Base-by-base conservation (phyloP, 2,888 invertebrate species). In the Trichogramma dendrolimi region DNA sequence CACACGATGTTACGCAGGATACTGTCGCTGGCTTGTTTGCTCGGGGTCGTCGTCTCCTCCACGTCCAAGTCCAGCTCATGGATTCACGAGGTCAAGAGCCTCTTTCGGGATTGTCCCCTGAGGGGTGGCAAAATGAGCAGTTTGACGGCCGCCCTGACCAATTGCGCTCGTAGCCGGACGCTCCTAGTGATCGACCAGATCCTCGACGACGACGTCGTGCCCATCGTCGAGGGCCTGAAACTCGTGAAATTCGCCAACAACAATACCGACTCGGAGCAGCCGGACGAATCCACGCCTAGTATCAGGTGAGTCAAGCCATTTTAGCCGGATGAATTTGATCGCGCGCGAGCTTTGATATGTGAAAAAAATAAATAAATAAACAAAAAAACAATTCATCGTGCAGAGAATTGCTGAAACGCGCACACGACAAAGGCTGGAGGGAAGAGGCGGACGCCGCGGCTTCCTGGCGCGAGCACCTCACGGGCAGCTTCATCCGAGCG, bases 391-490 rank as follows among this genome's bases (percentile, higher is more conserved):
- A 5, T 4, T 7, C 5, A n/a, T 54, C 43, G 3, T 7, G 5
- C 46, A 64, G 61, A 11, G 44, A 55, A 14, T 4, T 59, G 39
- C 46, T 59, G 14, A 43, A 39, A 4, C 55, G 59, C 4, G 10
- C 54, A 0, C 59, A 46, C 27, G 57, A 46, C n/a, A 46, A 14
- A 11, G 44, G 10, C 5, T n/a, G 5, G 48, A 7, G 6, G 48
- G 48, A 48, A n/a, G 42, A 51, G 38, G 55, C 43, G 2, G 38
- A 27, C 7, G 6, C 8, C 6, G 11, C 14, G 39, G 27, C 8
- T 4, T 10, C 6, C 2, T 88, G 86, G 87, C 81, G 83, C 3
- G 80, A 82, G n/a, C 79, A 83, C n/a, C 81, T 88, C n/a, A 72
- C 85, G 14, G 80, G 82, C 63, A 82, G 85, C 68, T 77, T 89